Evolutionary conservation across 1,140 invertebrate species (phyloP).

Genomic region (Brachionus rubens): DNA sequence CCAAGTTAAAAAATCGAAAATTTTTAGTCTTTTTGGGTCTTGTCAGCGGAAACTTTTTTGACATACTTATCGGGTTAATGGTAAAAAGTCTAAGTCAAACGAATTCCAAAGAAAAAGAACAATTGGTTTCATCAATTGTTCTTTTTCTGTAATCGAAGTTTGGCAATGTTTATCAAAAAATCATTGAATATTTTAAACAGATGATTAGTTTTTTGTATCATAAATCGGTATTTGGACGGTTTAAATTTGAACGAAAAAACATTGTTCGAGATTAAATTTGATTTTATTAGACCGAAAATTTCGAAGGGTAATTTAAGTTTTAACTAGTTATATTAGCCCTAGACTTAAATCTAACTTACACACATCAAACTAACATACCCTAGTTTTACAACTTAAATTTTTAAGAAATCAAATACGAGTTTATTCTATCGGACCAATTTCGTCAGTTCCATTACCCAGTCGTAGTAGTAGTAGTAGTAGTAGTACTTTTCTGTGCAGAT

Average conservation of each 20-base stretch:
- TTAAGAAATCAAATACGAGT: constrained; percentile 62
- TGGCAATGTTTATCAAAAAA: constrained; percentile 88
- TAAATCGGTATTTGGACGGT: constrained; percentile 20
- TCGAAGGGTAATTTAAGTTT: too few relatives aligned
- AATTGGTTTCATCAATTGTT: not conserved
- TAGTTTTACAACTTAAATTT: constrained; percentile 47
- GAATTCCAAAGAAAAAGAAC: constrained; percentile 12
- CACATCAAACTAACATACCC: too few relatives aligned
- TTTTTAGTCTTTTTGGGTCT: too few relatives aligned
- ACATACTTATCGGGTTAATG: not conserved
- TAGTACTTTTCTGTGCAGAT: too few relatives aligned
- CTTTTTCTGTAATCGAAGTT: constrained; percentile 47
- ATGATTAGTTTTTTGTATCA: constrained; percentile 67
- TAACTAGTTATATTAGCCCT: too few relatives aligned
- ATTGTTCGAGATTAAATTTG: constrained; percentile 66
- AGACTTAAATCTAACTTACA: too few relatives aligned
- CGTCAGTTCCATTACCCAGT: constrained; percentile 83
- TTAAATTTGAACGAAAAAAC: not conserved
- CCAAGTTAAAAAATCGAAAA: too few relatives aligned
- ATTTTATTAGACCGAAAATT: constrained; percentile 67
- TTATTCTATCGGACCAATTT: constrained; percentile 72
- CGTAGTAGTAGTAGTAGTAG: too few relatives aligned
- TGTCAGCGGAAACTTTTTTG: constrained; percentile 31
- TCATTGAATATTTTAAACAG: constrained; percentile 79
- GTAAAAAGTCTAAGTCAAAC: not conserved